These are phyloP conservation scores for Melangyna quadrimaculata DNA, from an alignment of 2,888 invertebrate species.

Conservation along the genomic window DNA sequence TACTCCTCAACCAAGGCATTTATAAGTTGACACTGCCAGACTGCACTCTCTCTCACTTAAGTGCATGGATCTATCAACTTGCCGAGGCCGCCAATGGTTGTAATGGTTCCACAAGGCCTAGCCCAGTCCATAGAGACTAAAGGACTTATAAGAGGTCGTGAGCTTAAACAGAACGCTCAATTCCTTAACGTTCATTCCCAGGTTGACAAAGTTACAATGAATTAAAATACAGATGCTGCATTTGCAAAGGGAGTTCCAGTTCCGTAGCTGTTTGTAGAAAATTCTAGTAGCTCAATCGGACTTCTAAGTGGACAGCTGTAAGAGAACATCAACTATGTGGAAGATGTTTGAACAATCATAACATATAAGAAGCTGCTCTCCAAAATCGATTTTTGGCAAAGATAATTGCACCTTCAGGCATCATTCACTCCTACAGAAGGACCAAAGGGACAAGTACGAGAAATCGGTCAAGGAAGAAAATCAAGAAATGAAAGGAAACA, in stretches of 20 bases:
- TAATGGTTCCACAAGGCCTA: background rate
- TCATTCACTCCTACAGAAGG: no score
- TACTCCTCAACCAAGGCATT: conserved; percentile 27
- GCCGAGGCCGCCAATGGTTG: background rate
- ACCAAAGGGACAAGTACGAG: background rate
- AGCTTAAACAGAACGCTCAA: background rate
- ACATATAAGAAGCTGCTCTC: no score
- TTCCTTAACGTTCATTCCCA: no score
- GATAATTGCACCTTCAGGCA: conserved; percentile 19
- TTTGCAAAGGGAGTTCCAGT: no score
- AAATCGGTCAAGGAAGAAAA: background rate
- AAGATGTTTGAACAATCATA: no score
- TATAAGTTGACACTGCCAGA: conserved; percentile 13
- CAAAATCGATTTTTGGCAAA: no score
- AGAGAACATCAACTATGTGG: conserved; percentile 13
- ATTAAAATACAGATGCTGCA: no score
- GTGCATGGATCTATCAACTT: conserved; percentile 13
- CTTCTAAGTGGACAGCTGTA: conserved; percentile 2
- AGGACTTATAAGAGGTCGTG: background rate
- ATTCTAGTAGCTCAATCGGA: background rate
- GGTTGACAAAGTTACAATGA: background rate
- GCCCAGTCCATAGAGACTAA: background rate
- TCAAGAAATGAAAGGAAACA: background rate
- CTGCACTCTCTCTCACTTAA: conserved; percentile 16
- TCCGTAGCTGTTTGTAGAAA: background rate